Evolutionary conservation across 2,113 vertebrate genomes (phyloP).

Genomic region (Petrocephalus microphthalmus): DNA sequence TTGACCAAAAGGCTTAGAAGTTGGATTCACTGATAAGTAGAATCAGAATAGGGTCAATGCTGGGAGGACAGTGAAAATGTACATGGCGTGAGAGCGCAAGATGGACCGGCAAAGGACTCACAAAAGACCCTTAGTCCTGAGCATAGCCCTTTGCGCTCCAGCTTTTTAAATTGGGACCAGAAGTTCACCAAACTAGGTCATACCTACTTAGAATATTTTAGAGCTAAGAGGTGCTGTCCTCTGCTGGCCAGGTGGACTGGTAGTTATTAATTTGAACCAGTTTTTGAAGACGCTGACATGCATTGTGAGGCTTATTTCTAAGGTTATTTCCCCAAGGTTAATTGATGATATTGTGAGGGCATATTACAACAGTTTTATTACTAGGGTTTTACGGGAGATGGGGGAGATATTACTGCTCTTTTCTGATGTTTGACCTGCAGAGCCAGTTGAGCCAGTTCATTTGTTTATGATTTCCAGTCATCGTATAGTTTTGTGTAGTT

Average conservation of each 20-base stretch:
- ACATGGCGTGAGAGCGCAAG: not conserved
- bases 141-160: not conserved
- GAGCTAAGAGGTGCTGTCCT: not conserved
- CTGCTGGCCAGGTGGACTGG: not conserved
- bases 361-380: not conserved
- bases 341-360: not conserved
- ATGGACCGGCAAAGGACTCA: not conserved
- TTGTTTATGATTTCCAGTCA: not conserved
- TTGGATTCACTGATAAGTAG: not conserved
- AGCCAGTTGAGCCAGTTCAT: not conserved
- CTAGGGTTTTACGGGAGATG: not conserved
- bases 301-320: not conserved
- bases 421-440: not conserved
- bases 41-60: not conserved
- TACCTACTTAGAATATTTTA: not conserved
- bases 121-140: not conserved
- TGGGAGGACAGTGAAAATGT: not conserved
- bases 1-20: not conserved
- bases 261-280: not conserved
- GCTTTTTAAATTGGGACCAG: not conserved
- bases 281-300: not conserved
- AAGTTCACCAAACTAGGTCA: not conserved
- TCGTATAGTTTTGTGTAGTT: too few relatives aligned
- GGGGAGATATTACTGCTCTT: not conserved
- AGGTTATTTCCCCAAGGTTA: not conserved